These are phyloP conservation scores for Lagopus leucura DNA, from an alignment of 2,113 vertebrate species.

Conservation along the genomic window DNA sequence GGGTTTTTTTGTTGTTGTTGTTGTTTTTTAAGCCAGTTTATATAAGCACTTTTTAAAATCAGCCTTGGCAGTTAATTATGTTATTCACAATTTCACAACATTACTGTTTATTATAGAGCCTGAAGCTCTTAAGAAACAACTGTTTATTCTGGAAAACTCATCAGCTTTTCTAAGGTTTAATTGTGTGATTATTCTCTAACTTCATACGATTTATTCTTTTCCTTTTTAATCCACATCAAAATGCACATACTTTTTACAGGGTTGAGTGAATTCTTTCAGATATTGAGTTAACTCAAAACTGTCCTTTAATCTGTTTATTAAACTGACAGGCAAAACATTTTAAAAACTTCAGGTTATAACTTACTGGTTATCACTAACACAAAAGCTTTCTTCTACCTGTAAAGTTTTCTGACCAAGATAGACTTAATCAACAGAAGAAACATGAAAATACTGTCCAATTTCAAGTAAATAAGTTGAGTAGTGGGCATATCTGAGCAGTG, in stretches of 20 bases:
- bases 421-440: not conserved
- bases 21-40: not conserved
- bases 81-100: not conserved
- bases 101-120: not conserved
- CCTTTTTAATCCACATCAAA: not conserved
- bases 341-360: not conserved
- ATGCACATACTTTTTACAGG: not conserved
- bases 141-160: not conserved
- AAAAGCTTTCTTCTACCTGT: not conserved
- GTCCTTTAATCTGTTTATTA: not conserved
- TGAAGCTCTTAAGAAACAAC: not conserved
- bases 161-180: not conserved
- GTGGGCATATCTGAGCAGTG: not conserved
- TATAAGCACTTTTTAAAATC: conserved; percentile 3
- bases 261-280: not conserved
- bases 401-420: not conserved
- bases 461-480: not conserved
- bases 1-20: not conserved
- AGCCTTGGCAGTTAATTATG: not conserved
- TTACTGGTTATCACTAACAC: not conserved
- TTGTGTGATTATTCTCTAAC: not conserved
- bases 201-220: not conserved
- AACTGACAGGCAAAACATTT: not conserved
- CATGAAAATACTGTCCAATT: not conserved
- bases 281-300: not conserved